phyloP scores from a whole-genome alignment of 1,140 invertebrate species.

The Drosophila leontia region DNA sequence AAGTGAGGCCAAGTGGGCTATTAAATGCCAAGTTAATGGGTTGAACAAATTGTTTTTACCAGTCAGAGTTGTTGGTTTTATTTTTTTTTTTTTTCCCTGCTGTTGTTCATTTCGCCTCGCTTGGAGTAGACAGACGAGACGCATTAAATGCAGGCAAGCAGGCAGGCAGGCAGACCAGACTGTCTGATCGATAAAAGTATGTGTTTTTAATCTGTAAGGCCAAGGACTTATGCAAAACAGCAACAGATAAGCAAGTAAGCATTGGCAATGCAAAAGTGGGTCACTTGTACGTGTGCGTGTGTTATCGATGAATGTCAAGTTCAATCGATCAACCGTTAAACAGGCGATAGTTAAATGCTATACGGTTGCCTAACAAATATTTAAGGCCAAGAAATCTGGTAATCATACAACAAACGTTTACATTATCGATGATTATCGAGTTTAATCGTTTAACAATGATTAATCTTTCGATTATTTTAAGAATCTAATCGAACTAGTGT shows the following conservation, averaged over 20 bases:
- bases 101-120: conserved; percentile 28
- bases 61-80: conserved; percentile 17
- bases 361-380: neutral
- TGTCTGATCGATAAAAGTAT: conserved; percentile 36
- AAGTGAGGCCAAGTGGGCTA: conserved; percentile 51
- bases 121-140: conserved; percentile 15
- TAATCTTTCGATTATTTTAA: neutral
- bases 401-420: neutral
- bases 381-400: neutral
- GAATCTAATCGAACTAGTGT: neutral
- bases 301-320: conserved; percentile 16
- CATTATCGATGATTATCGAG: neutral
- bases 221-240: conserved; percentile 28
- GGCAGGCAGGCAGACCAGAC: neutral
- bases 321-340: conserved; percentile 10
- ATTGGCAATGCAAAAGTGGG: neutral
- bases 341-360: neutral
- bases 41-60: conserved; percentile 48
- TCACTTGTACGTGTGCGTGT: conserved; percentile 3
- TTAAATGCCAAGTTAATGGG: conserved; percentile 53
- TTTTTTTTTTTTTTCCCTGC: neutral
- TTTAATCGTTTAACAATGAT: neutral
- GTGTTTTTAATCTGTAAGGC: conserved; percentile 4
- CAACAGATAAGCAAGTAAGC: conserved; percentile 18
- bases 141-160: conserved; percentile 28